These are phyloP conservation scores for Caloenas nicobarica DNA, from an alignment of 2,113 vertebrate species.

Conservation along the genomic window DNA sequence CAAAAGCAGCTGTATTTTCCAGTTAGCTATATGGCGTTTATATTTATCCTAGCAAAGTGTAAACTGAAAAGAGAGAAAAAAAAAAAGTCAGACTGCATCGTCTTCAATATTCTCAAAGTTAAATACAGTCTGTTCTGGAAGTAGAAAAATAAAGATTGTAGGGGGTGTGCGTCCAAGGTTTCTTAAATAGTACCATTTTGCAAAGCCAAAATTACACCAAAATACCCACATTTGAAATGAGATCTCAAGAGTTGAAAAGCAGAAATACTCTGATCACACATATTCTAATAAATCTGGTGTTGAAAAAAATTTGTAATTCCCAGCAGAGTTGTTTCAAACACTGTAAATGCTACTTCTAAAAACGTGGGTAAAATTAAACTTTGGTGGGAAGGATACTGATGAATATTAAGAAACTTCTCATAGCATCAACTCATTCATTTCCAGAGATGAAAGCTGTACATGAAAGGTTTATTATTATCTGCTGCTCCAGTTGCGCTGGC, in stretches of 20 bases:
- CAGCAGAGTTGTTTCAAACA: neutral
- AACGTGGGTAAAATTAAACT: neutral
- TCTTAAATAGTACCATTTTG: neutral
- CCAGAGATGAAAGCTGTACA: neutral
- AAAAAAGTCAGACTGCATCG: neutral
- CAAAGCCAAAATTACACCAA: neutral
- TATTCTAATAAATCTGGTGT: neutral
- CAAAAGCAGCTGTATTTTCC: neutral
- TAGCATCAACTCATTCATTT: neutral
- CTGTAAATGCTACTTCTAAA: neutral
- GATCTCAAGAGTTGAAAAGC: neutral
- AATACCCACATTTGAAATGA: neutral
- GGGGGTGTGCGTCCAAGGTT: neutral
- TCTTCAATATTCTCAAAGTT: neutral
- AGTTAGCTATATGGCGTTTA: neutral
- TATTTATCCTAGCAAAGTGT: neutral
- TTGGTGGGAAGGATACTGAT: neutral
- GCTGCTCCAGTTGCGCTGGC: neutral
- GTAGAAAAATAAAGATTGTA: neutral
- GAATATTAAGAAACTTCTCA: neutral
- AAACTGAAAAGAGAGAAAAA: neutral
- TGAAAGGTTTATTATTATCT: neutral
- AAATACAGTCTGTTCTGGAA: neutral
- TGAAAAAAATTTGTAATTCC: neutral
- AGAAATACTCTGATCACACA: neutral